phyloP scores from a whole-genome alignment of 2,888 invertebrate species.

The Tetragnatha montana region DNA sequence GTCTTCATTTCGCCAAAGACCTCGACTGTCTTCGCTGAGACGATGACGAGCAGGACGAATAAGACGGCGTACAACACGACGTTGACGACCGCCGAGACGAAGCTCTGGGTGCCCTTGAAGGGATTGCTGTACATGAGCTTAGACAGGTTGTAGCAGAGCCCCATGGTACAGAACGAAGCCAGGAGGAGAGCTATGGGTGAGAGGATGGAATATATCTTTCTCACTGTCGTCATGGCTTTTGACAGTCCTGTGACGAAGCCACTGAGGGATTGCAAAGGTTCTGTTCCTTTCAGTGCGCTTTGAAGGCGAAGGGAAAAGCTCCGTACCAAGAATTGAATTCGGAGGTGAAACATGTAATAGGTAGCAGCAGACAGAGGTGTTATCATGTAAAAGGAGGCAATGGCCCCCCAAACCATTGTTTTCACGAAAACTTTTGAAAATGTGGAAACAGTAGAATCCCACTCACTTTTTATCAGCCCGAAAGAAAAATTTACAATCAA shows the following conservation, averaged over 20 bases:
- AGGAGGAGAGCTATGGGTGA: too few species aligned
- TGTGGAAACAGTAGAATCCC: too few species aligned
- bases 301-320: too few species aligned
- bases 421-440: not conserved
- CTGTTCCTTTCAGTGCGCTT: too few species aligned
- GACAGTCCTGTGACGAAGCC: too few species aligned
- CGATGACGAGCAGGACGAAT: not conserved
- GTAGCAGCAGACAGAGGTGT: not conserved
- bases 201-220: too few species aligned
- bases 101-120: not conserved
- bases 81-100: not conserved
- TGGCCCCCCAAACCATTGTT: not conserved
- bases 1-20: not conserved
- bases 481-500: not conserved
- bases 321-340: not conserved
- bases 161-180: too few species aligned
- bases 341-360: not conserved
- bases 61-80: not conserved
- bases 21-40: too few species aligned
- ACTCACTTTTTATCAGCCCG: not conserved
- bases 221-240: too few species aligned
- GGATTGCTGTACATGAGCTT: not conserved
- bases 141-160: constrained; percentile 18
- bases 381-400: not conserved
- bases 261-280: too few species aligned